Percentiles rank a stretch among this genome's conserved stretches.
Evolutionary conservation across 2,888 invertebrate genomes (phyloP).

Genomic region (Latrodectus hesperus): DNA sequence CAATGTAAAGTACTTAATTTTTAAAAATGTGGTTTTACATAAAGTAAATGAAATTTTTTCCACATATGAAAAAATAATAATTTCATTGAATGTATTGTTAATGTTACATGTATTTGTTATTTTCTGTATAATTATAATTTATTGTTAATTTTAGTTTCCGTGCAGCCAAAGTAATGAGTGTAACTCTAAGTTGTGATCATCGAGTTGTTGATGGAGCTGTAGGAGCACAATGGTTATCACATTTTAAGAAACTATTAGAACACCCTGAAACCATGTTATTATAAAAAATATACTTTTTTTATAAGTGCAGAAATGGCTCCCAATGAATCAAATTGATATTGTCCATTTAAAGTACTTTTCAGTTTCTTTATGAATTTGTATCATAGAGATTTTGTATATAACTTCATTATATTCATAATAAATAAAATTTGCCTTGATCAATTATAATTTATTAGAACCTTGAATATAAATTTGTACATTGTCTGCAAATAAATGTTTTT

Average conservation of each 20-base stretch:
- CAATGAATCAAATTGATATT: too few species aligned
- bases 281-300: conserved; percentile 74
- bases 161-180: conserved; percentile 84
- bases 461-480: too few species aligned
- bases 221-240: conserved; percentile 95
- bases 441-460: too few species aligned
- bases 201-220: conserved; percentile 98
- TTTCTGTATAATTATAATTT: conserved; percentile 16
- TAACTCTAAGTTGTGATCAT: conserved; percentile 97
- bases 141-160: conserved; percentile 71
- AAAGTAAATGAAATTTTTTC: neutral
- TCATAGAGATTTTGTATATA: conserved; percentile 46
- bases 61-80: neutral
- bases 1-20: too few species aligned
- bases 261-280: conserved; percentile 95
- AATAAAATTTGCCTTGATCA: neutral
- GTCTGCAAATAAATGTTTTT: too few species aligned
- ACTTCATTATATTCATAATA: conserved; percentile 25
- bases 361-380: conserved; percentile 30
- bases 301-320: too few species aligned
- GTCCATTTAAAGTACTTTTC: too few species aligned
- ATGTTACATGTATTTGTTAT: neutral
- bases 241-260: conserved; percentile 90
- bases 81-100: neutral
- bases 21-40: too few species aligned